Percentiles rank a stretch among this genome's conserved stretches.
phyloP scores from a whole-genome alignment of 2,113 vertebrate genomes.

The Pheucticus melanocephalus region DNA sequence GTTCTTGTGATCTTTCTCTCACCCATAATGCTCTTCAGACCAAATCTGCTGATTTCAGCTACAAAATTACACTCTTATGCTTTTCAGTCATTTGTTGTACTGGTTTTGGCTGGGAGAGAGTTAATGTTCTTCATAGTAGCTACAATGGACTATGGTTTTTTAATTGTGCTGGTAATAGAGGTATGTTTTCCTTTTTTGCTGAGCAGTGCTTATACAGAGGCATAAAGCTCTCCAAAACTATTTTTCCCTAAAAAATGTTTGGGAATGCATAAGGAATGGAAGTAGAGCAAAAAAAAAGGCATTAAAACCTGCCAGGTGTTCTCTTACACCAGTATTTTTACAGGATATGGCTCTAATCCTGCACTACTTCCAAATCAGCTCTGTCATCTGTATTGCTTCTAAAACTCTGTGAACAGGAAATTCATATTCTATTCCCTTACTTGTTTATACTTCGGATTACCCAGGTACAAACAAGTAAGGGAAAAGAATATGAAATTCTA shows the following conservation, averaged over 20 bases:
- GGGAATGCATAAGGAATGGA: not conserved
- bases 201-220: not conserved
- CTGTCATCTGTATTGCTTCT: not conserved
- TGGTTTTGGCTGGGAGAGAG: not conserved
- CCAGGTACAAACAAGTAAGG: not conserved
- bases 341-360: not conserved
- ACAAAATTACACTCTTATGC: not conserved
- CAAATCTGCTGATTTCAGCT: not conserved
- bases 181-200: not conserved
- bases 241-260: not conserved
- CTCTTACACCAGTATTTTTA: not conserved
- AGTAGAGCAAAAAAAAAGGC: not conserved
- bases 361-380: not conserved
- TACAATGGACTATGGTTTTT: not conserved
- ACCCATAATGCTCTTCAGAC: not conserved
- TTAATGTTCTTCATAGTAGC: not conserved
- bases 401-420: not conserved
- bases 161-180: not conserved
- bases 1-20: not conserved
- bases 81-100: not conserved
- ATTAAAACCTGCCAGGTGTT: not conserved
- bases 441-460: not conserved
- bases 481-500: not conserved
- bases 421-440: too few species aligned
- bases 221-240: not conserved